Evolutionary conservation across 2,888 invertebrate species (phyloP).

Genomic region (Bedellia somnulentella): DNA sequence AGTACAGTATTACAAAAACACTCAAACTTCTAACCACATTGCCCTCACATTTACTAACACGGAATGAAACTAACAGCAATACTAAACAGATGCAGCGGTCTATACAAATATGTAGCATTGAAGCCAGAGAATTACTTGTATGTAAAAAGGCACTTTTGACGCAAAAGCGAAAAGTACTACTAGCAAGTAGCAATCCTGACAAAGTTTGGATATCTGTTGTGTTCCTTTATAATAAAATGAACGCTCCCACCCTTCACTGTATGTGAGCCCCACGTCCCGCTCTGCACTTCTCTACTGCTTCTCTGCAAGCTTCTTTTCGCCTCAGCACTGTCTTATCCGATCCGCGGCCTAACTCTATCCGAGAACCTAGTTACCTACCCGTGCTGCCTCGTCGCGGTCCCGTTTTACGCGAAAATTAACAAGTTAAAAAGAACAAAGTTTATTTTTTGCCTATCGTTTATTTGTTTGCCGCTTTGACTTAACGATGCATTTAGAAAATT

Average conservation of each 20-base stretch:
- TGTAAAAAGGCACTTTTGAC: too few species aligned
- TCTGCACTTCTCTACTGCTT: constrained; percentile 62
- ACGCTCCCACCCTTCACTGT: constrained; percentile 40
- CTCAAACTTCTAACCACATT: constrained; percentile 51
- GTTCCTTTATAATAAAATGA: too few species aligned
- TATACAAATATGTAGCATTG: too few species aligned
- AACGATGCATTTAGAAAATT: too few species aligned
- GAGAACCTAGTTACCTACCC: constrained; percentile 12
- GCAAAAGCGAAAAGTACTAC: too few species aligned
- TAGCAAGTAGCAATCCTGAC: too few species aligned
- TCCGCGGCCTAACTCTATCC: constrained; percentile 28
- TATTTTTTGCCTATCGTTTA: too few species aligned
- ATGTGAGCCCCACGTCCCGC: constrained; percentile 57
- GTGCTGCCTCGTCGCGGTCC: constrained; percentile 37
- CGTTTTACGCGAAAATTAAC: too few species aligned
- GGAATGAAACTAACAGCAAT: constrained; percentile 24
- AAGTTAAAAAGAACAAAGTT: too few species aligned
- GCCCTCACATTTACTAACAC: constrained; percentile 52
- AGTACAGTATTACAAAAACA: constrained; percentile 31
- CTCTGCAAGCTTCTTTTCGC: constrained; percentile 61
- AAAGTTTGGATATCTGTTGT: constrained; percentile 47
- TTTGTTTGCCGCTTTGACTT: too few species aligned
- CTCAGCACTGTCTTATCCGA: constrained; percentile 53
- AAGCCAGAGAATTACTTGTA: too few species aligned
- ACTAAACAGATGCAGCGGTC: constrained; percentile 5